A percentile compares a stretch with the other conserved stretches of the same genome.
phyloP scores from a whole-genome alignment of 2,888 invertebrate species.

The Conistra vaccinii region DNA sequence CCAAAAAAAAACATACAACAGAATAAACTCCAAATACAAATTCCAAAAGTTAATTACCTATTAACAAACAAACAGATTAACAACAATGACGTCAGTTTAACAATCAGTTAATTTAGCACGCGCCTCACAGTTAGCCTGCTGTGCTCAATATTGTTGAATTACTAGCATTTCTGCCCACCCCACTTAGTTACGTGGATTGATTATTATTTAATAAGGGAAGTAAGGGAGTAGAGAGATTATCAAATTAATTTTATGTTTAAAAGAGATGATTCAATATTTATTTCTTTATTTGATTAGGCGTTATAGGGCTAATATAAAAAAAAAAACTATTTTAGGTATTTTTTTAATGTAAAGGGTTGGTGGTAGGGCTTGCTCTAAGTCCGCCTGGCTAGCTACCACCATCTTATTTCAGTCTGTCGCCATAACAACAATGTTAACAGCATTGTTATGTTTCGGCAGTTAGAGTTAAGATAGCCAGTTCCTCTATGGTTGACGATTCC shows the following conservation, averaged over 20 bases:
- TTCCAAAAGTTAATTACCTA: slow-evolving; percentile 8
- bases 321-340: too few species aligned
- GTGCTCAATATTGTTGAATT: slow-evolving; percentile 56
- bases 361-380: too few species aligned
- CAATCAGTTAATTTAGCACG: slow-evolving; percentile 48
- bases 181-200: slow-evolving; percentile 26
- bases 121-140: slow-evolving; percentile 57
- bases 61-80: slow-evolving; percentile 22
- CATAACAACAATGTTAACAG: too few species aligned
- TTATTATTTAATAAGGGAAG: slow-evolving; percentile 36
- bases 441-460: too few species aligned
- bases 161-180: slow-evolving; percentile 45
- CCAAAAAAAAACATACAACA: background rate
- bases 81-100: slow-evolving; percentile 15
- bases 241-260: background rate
- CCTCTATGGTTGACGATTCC: too few species aligned
- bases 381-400: too few species aligned
- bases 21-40: background rate
- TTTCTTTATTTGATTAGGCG: too few species aligned
- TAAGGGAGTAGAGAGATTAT: background rate
- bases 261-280: background rate
- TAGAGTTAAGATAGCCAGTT: too few species aligned
- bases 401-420: too few species aligned
- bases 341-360: too few species aligned
- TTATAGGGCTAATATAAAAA: too few species aligned